Percentiles rank a stretch among this genome's conserved stretches.
phyloP scores from a whole-genome alignment of 1,140 invertebrate species.

The Araneus ventricosus region DNA sequence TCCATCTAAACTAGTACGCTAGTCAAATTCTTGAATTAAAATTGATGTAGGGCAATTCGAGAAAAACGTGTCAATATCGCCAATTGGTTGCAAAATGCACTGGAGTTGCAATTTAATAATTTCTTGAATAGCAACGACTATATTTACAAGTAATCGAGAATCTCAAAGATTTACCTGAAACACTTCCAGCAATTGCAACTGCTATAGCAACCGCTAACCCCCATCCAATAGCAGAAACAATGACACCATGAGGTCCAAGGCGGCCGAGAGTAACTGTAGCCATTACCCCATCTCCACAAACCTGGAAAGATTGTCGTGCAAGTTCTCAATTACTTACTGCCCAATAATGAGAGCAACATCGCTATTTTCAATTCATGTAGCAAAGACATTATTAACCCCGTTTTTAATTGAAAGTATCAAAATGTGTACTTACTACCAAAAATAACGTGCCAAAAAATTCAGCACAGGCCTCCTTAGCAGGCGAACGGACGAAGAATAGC shows the following conservation, averaged over 20 bases:
- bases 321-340: not conserved
- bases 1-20: no score
- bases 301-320: no score
- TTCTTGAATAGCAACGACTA: no score
- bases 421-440: not conserved
- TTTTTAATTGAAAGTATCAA: not conserved
- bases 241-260: conserved; percentile 70
- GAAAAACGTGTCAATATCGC: no score
- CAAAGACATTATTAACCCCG: no score
- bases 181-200: conserved; percentile 68
- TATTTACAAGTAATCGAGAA: no score
- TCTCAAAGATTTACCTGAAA: conserved; percentile 77
- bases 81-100: no score
- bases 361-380: no score
- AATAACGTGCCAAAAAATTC: conserved; percentile 30
- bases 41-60: no score
- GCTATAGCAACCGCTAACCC: conserved; percentile 75
- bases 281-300: conserved; percentile 53
- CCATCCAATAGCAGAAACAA: conserved; percentile 75
- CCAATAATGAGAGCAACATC: not conserved
- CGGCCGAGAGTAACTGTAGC: conserved; percentile 23
- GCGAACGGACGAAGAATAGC: not conserved
- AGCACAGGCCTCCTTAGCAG: conserved; percentile 8
- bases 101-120: not conserved
- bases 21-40: no score